phyloP scores from a whole-genome alignment of 2,797 vertebrate species.

The Periparus ater region DNA sequence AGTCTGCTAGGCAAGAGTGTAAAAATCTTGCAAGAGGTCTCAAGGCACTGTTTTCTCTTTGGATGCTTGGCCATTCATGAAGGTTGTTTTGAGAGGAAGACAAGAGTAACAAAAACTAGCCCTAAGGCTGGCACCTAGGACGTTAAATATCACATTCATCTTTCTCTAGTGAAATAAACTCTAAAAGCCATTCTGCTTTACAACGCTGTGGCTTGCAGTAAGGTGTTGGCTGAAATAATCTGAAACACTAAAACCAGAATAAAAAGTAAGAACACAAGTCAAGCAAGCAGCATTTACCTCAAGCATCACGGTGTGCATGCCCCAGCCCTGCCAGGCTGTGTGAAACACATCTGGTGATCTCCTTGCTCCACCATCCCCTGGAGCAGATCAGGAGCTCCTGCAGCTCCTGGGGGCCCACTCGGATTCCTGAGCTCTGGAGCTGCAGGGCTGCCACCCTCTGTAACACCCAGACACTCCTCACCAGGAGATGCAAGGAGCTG shows the following conservation, averaged over 20 bases:
- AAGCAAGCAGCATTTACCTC: constrained; percentile 43
- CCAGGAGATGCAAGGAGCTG: not conserved
- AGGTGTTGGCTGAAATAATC: constrained; percentile 10
- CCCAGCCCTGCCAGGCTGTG: not conserved
- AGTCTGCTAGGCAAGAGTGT: not conserved
- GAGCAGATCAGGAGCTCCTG: not conserved
- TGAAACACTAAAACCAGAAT: constrained; percentile 41
- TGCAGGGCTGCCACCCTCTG: not conserved
- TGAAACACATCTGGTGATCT: not conserved
- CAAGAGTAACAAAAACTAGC: not conserved
- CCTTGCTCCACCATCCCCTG: not conserved
- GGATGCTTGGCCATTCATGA: not conserved
- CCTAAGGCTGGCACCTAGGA: not conserved
- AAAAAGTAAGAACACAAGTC: constrained; percentile 35
- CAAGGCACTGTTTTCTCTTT: not conserved
- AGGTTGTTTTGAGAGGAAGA: not conserved
- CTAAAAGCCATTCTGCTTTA: constrained; percentile 41
- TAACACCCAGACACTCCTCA: not conserved
- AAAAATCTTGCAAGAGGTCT: constrained; percentile 2
- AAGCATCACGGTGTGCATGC: not conserved
- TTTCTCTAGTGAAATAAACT: constrained; percentile 60
- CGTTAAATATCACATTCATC: constrained; percentile 42
- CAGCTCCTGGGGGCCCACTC: not conserved
- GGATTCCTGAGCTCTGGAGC: not conserved
- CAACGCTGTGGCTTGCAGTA: constrained; percentile 29